These are phyloP conservation scores for Sarcophaga bullata DNA, from an alignment of 1,140 invertebrate species.

Conservation along the genomic window DNA sequence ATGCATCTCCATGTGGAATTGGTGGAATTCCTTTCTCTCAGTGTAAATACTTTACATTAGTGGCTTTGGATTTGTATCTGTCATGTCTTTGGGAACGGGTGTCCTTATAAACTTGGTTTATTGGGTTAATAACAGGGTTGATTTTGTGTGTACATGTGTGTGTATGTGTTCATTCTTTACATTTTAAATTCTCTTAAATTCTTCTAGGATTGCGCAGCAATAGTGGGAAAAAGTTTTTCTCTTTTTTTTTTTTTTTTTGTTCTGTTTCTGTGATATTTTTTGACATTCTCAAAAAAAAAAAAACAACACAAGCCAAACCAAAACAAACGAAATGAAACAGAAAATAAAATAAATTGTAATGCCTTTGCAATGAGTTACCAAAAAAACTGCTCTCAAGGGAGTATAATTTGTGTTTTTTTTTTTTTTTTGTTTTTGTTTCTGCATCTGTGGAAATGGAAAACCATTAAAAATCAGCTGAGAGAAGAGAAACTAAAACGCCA, in stretches of 20 bases:
- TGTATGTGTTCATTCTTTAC: not conserved
- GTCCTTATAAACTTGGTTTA: conserved; percentile 6
- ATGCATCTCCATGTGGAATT: no score
- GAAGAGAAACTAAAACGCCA: conserved; percentile 8
- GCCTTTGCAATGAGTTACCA: conserved; percentile 44
- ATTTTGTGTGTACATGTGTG: not conserved
- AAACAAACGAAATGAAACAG: conserved; percentile 33
- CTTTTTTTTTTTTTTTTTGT: not conserved
- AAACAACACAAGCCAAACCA: not conserved
- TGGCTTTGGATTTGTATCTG: not conserved
- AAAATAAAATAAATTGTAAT: conserved; percentile 38
- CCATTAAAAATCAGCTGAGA: no score
- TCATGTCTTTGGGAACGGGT: not conserved
- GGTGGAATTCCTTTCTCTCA: not conserved
- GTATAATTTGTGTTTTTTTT: conserved; percentile 24
- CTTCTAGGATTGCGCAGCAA: not conserved
- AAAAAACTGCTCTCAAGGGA: conserved; percentile 41
- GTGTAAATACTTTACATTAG: not conserved
- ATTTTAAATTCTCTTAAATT: not conserved
- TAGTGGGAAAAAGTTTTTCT: conserved; percentile 28
- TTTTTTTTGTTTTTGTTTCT: not conserved
- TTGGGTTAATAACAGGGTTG: conserved; percentile 38
- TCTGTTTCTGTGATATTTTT: not conserved
- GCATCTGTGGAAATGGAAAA: no score
- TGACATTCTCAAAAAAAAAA: not conserved